Evolutionary conservation across 2,888 invertebrate species (phyloP).

Genomic region (Norana najaformis): DNA sequence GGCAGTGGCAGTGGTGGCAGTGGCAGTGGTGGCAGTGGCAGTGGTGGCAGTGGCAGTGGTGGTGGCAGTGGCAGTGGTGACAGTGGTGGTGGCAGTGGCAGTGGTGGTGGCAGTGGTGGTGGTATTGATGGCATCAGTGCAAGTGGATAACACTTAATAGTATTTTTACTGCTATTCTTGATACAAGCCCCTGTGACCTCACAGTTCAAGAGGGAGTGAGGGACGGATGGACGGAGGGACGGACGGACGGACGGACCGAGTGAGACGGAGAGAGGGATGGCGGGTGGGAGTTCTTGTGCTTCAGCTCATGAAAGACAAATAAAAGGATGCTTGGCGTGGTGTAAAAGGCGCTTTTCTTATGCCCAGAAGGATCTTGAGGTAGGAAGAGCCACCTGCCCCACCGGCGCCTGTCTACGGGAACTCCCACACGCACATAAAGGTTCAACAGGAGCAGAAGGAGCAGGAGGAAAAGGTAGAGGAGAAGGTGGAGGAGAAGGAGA

Average conservation of each 20-base stretch:
- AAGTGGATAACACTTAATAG: neutral
- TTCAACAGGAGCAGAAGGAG: too few species aligned
- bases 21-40: neutral
- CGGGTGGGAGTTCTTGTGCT: too few species aligned
- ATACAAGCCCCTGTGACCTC: neutral
- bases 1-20: neutral
- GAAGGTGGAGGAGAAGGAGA: too few species aligned
- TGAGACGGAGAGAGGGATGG: neutral
- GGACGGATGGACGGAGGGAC: neutral
- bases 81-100: neutral
- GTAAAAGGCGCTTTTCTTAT: too few species aligned
- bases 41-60: neutral
- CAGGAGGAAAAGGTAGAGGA: too few species aligned
- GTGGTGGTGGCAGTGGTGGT: neutral
- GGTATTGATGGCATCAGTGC: neutral
- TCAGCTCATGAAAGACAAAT: too few species aligned
- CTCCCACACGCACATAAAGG: too few species aligned
- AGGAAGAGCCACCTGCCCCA: too few species aligned
- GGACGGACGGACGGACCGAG: neutral
- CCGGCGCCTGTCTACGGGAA: too few species aligned
- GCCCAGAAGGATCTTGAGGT: too few species aligned
- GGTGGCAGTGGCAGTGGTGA: neutral
- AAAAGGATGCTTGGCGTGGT: too few species aligned
- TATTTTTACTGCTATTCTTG: neutral
- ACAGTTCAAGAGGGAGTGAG: neutral